These are phyloP conservation scores for Conistra vaccinii DNA, from an alignment of 2,888 invertebrate species.

Conservation along the genomic window DNA sequence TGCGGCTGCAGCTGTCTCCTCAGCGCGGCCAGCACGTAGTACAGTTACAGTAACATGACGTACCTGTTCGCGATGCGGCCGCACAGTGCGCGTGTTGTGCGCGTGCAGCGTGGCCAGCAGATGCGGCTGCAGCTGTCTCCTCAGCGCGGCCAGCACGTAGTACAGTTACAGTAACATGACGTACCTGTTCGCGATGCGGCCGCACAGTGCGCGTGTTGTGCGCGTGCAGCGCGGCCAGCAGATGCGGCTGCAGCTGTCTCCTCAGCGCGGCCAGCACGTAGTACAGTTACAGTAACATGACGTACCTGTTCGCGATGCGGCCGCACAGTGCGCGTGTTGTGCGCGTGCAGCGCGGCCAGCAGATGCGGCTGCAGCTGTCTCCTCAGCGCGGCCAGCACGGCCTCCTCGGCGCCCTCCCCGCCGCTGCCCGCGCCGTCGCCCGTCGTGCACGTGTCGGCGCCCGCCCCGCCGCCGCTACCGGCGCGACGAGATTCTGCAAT, in stretches of 20 bases:
- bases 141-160: conserved; percentile 92
- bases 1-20: too few species aligned
- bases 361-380: conserved; percentile 93
- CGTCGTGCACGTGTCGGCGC: conserved; percentile 67
- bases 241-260: conserved; percentile 92
- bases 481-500: conserved; percentile 30
- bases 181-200: too few species aligned
- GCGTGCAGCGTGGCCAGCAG: conserved; percentile 87
- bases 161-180: too few species aligned
- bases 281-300: background rate
- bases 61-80: conserved; percentile 70
- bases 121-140: conserved; percentile 93
- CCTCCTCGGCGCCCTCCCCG: conserved; percentile 88
- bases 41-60: background rate
- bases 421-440: conserved; percentile 75
- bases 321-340: conserved; percentile 75
- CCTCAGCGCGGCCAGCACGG: conserved; percentile 93
- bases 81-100: conserved; percentile 78
- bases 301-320: conserved; percentile 70
- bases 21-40: too few species aligned
- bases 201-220: too few species aligned
- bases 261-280: conserved; percentile 92
- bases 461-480: conserved; percentile 63
- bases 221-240: conserved; percentile 73
- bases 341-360: conserved; percentile 85